Evolutionary conservation across 2,113 vertebrate species (phyloP).

Genomic region (Hoplias malabaricus): DNA sequence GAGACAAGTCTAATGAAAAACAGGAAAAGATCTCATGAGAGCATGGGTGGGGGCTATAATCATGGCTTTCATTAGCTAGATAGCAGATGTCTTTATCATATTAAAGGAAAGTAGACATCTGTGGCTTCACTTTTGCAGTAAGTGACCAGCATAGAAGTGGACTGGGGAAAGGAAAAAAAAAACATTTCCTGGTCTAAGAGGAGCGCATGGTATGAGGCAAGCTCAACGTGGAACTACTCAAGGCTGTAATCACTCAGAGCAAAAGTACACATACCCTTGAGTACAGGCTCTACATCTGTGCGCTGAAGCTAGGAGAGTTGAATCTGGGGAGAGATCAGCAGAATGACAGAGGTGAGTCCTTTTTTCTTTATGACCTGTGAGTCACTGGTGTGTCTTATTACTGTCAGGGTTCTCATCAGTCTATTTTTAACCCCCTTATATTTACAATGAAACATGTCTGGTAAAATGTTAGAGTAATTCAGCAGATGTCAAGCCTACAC

Average conservation of each 20-base stretch:
- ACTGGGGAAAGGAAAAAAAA: neutral
- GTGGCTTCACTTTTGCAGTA: neutral
- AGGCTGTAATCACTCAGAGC: conserved; percentile 49
- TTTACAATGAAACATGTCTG: neutral
- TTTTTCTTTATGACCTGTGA: neutral
- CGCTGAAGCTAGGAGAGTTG: conserved; percentile 7
- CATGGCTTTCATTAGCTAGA: conserved; percentile 63
- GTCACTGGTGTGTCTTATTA: neutral
- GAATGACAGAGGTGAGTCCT: conserved; percentile 64
- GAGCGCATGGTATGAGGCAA: conserved; percentile 17
- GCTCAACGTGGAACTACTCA: conserved; percentile 37
- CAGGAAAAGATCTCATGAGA: conserved; percentile 67
- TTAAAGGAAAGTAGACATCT: conserved; percentile 25
- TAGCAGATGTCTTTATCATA: conserved; percentile 44
- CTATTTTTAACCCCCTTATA: neutral
- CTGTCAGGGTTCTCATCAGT: neutral
- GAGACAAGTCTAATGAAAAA: conserved; percentile 55
- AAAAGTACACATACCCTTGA: conserved; percentile 19
- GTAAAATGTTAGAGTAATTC: neutral
- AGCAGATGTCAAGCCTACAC: neutral
- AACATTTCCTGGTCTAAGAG: conserved; percentile 2
- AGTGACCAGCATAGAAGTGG: conserved; percentile 17
- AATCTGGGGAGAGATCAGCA: neutral
- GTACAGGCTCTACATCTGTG: neutral
- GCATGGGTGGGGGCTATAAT: conserved; percentile 65